phyloP scores from a whole-genome alignment of 2,113 vertebrate genomes.

The Xerus inauris region DNA sequence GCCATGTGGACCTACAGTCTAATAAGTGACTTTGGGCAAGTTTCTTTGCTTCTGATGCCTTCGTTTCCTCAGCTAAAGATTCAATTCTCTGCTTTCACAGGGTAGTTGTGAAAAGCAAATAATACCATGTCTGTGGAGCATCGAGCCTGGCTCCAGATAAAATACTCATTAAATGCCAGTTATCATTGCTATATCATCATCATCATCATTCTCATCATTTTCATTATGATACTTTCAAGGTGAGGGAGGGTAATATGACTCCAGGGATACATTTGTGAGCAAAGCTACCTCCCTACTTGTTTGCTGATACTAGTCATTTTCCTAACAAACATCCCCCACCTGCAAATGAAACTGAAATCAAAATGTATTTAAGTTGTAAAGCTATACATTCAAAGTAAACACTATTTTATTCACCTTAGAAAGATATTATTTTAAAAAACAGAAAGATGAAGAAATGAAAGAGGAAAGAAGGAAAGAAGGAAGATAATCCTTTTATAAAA shows the following conservation, averaged over 20 bases:
- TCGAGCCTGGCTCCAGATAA: neutral
- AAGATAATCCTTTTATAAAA: neutral
- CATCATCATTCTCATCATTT: neutral
- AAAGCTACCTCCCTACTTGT: conserved; percentile 43
- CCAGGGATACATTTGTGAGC: neutral
- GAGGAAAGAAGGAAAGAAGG: neutral
- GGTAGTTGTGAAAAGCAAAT: neutral
- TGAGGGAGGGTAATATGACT: conserved; percentile 36
- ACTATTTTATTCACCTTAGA: neutral
- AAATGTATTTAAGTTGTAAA: conserved; percentile 34
- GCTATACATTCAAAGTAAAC: neutral
- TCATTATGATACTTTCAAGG: conserved; percentile 37
- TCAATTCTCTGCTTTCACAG: neutral
- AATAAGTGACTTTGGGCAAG: neutral
- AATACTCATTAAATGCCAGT: neutral
- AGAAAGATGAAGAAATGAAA: neutral
- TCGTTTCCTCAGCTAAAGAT: conserved; percentile 4
- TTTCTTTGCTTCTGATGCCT: neutral
- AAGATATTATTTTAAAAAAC: conserved; percentile 38
- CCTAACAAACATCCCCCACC: conserved; percentile 42
- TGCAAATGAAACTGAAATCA: conserved; percentile 52
- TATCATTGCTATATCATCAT: neutral
- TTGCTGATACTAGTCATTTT: conserved; percentile 38
- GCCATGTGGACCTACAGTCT: neutral
- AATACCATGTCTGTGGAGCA: neutral